Percentiles rank a stretch among this genome's conserved stretches.
These are phyloP conservation scores for Dolichoris vasculosae DNA, from an alignment of 1,140 invertebrate species.

Conservation along the genomic window DNA sequence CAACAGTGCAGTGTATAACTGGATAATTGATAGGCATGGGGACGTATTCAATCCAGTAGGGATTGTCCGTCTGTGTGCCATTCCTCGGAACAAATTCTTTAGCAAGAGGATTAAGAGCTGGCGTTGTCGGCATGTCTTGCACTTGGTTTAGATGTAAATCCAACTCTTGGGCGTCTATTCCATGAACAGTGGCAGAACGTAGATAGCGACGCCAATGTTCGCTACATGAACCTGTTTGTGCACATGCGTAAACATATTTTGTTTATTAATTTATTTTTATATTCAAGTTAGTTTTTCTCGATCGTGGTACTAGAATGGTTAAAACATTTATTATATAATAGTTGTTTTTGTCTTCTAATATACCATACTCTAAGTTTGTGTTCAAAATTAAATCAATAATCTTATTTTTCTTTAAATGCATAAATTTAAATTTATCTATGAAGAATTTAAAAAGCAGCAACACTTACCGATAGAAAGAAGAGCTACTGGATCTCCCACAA, in stretches of 20 bases:
- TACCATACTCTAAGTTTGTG: no score
- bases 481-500: slow-evolving; percentile 91
- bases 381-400: no score
- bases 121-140: slow-evolving; percentile 62
- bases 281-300: no score
- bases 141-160: slow-evolving; percentile 82
- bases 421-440: background rate
- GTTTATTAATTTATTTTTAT: no score
- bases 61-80: slow-evolving; percentile 63
- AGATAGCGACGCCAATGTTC: slow-evolving; percentile 90
- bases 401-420: no score
- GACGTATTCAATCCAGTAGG: slow-evolving; percentile 58
- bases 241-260: background rate
- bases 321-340: no score
- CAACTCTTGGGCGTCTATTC: slow-evolving; percentile 82
- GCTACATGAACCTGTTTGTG: slow-evolving; percentile 78
- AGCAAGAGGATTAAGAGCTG: slow-evolving; percentile 87
- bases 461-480: slow-evolving; percentile 83
- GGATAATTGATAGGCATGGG: slow-evolving; percentile 57
- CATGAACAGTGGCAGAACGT: slow-evolving; percentile 83
- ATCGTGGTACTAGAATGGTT: no score
- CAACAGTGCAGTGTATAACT: slow-evolving; percentile 51
- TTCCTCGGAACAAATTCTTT: slow-evolving; percentile 85
- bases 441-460: background rate
- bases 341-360: no score